phyloP scores from a whole-genome alignment of 2,888 invertebrate species.

The Nowickia ferox region DNA sequence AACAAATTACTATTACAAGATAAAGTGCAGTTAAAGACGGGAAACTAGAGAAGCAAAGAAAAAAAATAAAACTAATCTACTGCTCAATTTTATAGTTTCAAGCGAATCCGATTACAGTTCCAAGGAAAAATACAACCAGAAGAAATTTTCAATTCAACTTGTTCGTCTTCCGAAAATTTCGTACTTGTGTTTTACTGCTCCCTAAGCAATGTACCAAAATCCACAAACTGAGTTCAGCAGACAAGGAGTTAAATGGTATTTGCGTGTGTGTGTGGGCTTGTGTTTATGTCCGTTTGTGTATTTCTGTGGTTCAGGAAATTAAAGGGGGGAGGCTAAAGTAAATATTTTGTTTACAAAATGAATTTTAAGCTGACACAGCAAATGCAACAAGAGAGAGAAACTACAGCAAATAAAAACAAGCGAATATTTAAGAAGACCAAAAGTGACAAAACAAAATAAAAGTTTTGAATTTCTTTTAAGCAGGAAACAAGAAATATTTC shows the following conservation, averaged over 20 bases:
- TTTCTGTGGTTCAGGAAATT: constrained; percentile 30
- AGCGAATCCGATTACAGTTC: constrained; percentile 74
- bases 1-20: constrained; percentile 33
- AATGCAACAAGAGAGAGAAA: constrained; percentile 48
- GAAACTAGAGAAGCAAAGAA: constrained; percentile 2
- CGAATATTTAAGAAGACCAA: constrained; percentile 11
- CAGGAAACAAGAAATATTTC: not conserved
- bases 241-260: constrained; percentile 30
- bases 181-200: not conserved
- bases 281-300: not conserved
- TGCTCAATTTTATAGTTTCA: constrained; percentile 61
- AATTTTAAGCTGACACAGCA: constrained; percentile 73
- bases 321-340: constrained; percentile 67
- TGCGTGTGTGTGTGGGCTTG: not conserved
- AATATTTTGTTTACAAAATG: constrained; percentile 75
- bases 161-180: not conserved
- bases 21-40: constrained; percentile 24
- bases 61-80: constrained; percentile 29
- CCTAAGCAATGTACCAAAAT: constrained; percentile 30
- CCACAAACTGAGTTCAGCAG: constrained; percentile 30
- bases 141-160: constrained; percentile 51
- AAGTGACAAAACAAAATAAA: constrained; percentile 14
- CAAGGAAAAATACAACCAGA: constrained; percentile 55
- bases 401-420: constrained; percentile 33
- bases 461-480: constrained; percentile 46